Evolutionary conservation across 2,888 invertebrate genomes (phyloP).

Genomic region (Nudaria mundana): DNA sequence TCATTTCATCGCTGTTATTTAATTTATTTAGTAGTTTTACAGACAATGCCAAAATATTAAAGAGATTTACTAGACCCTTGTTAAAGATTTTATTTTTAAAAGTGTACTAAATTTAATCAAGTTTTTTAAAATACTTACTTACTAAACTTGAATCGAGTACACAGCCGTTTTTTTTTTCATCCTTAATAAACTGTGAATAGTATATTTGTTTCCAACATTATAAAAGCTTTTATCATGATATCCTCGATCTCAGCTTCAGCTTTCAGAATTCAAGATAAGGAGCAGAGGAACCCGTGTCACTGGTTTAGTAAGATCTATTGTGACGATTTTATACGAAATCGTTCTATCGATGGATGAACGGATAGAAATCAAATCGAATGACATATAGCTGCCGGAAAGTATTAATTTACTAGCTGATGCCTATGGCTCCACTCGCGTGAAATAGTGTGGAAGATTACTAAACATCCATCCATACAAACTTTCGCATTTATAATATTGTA

Average conservation of each 20-base stretch:
- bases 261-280: slow-evolving; percentile 7
- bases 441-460: too few relatives aligned
- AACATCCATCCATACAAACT: too few relatives aligned
- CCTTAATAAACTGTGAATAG: background rate
- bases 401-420: too few relatives aligned
- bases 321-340: slow-evolving; percentile 1
- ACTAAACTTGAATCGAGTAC: background rate
- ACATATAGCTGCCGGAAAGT: background rate
- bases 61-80: too few relatives aligned
- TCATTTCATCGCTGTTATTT: too few relatives aligned
- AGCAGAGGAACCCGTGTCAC: background rate
- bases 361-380: background rate
- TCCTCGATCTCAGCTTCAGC: background rate
- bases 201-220: slow-evolving; percentile 3
- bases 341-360: background rate
- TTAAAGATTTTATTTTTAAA: too few relatives aligned
- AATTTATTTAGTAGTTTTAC: too few relatives aligned
- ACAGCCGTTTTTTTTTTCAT: background rate
- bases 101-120: too few relatives aligned
- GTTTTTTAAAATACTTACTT: too few relatives aligned
- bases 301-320: slow-evolving; percentile 1
- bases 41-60: too few relatives aligned
- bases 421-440: too few relatives aligned
- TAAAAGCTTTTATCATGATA: slow-evolving; percentile 2
- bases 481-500: too few relatives aligned